Evolutionary conservation across 1,140 invertebrate species (phyloP), one percentile per base, ranked within the genome.

Genomic region (Drosophila ironensis): DNA sequence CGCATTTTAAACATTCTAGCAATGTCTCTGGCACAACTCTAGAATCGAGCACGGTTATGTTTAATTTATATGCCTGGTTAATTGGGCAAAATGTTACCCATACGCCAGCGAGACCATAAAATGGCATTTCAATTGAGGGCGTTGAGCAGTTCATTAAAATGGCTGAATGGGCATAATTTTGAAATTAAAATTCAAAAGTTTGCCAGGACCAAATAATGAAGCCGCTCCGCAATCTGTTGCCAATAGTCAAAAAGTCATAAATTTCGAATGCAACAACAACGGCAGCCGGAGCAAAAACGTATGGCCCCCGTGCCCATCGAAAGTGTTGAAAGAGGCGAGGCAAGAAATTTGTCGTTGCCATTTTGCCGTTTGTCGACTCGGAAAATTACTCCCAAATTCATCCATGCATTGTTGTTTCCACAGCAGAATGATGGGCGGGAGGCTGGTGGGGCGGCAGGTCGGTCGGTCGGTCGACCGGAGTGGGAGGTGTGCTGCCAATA

Each of bases 161-260:
- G 41, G 35, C 48, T 42, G 42, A 72, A 63, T 57, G 48, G 80
- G 74, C 80, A 86, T 86, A 84, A 84, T 84, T 84, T 73, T 68
- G 80, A 60, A 80, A 86, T 86, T 86, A 80, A 86, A 86, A 86
- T 86, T 86, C 81, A 87, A 86, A 86, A 86, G 66, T 86, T 86
- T 84, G 50, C 69, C 60, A 51, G 48, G 60, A n/a, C 78, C 70
- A 78, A 84, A 86, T 86, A 86, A 86, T 86, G 71, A 75, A 86
- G 81, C 78, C 47, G 69, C 63, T 57, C 25, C 41, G 40, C 80
- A 86, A 87, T 87, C 81, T 86, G 80, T 86, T 86, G 75, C 81
- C 80, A 86, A 87, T 86, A 86, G 75, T 86, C 81, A 86, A 86
- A 81, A 86, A 80, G 41, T 87, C 80, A 86, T 86, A 86, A 86